Evolutionary conservation across 2,888 invertebrate species (phyloP).

Genomic region (Hirtodrosophila trivittata): DNA sequence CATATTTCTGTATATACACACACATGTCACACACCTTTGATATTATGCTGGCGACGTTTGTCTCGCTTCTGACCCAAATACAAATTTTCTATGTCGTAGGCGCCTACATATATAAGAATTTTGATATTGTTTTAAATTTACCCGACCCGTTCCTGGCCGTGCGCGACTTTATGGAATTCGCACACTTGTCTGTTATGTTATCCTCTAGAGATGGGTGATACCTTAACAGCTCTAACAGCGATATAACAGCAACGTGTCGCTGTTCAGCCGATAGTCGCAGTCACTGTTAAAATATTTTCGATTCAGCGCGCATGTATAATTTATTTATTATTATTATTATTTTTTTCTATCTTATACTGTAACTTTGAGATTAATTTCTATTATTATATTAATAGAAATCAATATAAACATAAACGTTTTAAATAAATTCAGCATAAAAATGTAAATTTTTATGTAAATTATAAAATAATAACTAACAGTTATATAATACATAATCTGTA

Average conservation of each 20-base stretch:
- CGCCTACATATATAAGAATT: constrained; percentile 18
- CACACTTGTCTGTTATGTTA: constrained; percentile 47
- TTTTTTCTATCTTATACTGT: no score
- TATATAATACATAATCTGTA: no score
- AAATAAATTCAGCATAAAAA: no score
- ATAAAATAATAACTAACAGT: no score
- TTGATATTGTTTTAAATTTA: constrained; percentile 53
- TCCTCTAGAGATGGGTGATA: constrained; percentile 31
- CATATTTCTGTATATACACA: constrained; percentile 17
- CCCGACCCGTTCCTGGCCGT: constrained; percentile 48
- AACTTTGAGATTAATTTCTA: no score
- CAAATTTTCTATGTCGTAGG: constrained; percentile 26
- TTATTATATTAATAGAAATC: no score
- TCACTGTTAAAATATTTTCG: not conserved
- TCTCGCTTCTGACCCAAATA: constrained; percentile 61
- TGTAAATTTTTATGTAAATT: no score
- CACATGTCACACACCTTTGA: constrained; percentile 34
- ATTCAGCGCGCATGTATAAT: no score
- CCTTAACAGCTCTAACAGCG: not conserved
- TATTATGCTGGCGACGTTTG: constrained; percentile 24
- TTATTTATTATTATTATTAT: no score
- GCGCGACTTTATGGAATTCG: constrained; percentile 58
- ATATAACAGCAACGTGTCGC: constrained; percentile 19
- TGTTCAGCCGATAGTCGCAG: constrained; percentile 9
- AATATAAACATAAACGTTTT: no score